Percentiles rank a stretch among this genome's conserved stretches.
Conservation (phyloP, 2,113 vertebrate species). For the Eulemur rufifrons region DNA sequence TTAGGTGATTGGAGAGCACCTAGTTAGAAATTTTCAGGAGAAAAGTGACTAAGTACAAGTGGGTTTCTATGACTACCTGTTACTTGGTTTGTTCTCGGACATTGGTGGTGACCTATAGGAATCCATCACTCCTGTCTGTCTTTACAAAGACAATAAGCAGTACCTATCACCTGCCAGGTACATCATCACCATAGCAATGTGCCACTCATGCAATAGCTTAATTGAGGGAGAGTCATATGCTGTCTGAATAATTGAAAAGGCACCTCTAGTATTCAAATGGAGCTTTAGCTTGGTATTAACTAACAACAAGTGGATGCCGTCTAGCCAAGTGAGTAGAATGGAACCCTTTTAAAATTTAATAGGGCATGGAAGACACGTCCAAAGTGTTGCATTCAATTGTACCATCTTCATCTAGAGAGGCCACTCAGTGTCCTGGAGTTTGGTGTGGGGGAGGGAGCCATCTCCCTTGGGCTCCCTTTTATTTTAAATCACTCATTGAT, state of each 20-base stretch:
- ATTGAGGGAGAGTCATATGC: background rate
- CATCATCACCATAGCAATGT: background rate
- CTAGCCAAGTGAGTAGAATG: background rate
- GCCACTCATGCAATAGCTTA: background rate
- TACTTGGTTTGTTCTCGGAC: background rate
- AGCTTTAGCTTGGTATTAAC: background rate
- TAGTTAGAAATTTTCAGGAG: background rate
- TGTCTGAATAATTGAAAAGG: slow-evolving; percentile 48
- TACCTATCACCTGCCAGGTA: background rate
- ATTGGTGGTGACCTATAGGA: background rate
- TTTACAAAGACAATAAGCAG: slow-evolving; percentile 15
- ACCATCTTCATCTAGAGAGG: background rate
- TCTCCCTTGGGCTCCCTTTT: background rate
- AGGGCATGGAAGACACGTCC: background rate
- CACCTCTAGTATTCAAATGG: background rate
- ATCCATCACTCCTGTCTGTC: background rate
- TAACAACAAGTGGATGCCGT: background rate
- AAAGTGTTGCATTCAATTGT: background rate
- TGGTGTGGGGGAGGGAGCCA: background rate
- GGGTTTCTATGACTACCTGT: background rate
- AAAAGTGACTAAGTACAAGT: background rate
- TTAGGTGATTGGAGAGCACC: background rate
- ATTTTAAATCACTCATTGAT: background rate
- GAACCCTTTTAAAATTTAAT: background rate
- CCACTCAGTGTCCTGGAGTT: background rate